Evolutionary conservation across 2,797 vertebrate genomes (phyloP).

Genomic region (Eleutherodactylus coqui): DNA sequence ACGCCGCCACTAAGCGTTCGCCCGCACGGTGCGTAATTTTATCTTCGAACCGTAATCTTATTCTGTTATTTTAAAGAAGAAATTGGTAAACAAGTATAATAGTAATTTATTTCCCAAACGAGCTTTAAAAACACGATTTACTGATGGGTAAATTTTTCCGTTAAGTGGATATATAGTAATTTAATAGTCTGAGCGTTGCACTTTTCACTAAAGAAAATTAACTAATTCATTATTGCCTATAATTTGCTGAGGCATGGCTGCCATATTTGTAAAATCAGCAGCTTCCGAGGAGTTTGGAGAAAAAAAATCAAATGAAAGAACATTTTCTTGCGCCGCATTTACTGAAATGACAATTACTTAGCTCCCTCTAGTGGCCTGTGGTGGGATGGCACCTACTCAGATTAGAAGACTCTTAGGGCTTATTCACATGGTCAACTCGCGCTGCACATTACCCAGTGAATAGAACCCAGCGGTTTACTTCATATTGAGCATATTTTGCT

Average conservation of each 20-base stretch:
- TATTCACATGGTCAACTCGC: not conserved
- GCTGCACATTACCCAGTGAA: too few species aligned
- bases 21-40: conserved; percentile 50
- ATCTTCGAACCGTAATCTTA: conserved; percentile 70
- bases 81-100: conserved; percentile 70
- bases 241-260: conserved; percentile 85
- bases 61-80: conserved; percentile 73
- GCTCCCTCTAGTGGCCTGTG: conserved; percentile 92
- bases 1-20: not conserved
- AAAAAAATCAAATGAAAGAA: conserved; percentile 78
- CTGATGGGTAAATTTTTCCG: conserved; percentile 73
- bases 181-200: conserved; percentile 83
- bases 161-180: conserved; percentile 79
- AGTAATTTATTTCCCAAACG: conserved; percentile 75
- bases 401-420: not conserved
- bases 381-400: conserved; percentile 70
- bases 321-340: conserved; percentile 69
- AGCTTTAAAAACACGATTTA: conserved; percentile 80
- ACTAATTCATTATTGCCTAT: conserved; percentile 85
- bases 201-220: conserved; percentile 83
- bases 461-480: too few species aligned
- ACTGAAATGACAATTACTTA: conserved; percentile 88
- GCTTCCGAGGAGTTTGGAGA: conserved; percentile 69
- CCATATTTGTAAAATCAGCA: conserved; percentile 87
- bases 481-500: too few species aligned